Conservation (phyloP, 2,113 vertebrate species). For the Callopanchax toddi region DNA sequence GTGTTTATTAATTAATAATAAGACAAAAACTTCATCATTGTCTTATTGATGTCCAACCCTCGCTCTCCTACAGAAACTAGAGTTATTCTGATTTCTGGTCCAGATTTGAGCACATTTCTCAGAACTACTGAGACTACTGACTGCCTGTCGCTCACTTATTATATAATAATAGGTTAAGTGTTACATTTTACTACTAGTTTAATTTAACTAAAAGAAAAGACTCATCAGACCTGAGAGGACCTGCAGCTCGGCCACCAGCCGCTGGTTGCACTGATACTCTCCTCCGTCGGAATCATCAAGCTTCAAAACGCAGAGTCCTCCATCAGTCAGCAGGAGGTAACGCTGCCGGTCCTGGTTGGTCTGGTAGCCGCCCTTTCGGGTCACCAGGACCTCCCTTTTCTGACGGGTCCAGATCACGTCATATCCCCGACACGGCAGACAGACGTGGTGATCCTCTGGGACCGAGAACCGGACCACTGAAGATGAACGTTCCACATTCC, state of each 20-base stretch:
- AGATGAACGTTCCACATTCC: not conserved
- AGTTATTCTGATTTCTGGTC: no score
- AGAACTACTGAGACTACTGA: no score
- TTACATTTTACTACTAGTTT: no score
- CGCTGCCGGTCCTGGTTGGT: constrained; percentile 26
- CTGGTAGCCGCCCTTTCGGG: not conserved
- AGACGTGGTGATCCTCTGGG: constrained; percentile 57
- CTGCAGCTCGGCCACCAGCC: constrained; percentile 58
- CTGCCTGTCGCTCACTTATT: no score
- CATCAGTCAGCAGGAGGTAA: constrained; percentile 33
- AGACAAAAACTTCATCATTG: no score
- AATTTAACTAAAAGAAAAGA: not conserved
- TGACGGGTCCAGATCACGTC: constrained; percentile 62
- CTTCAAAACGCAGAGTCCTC: constrained; percentile 44
- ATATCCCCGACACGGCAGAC: constrained; percentile 37
- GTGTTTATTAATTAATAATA: no score
- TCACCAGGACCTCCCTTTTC: constrained; percentile 37
- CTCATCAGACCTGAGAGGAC: constrained; percentile 62
- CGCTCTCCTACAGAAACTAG: no score
- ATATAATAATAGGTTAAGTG: no score
- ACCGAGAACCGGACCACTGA: constrained; percentile 52
- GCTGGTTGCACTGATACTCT: constrained; percentile 60
- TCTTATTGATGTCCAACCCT: no score
- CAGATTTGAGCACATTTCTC: no score
- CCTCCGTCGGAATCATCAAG: constrained; percentile 49